These are phyloP conservation scores for Colistium nudipinnis DNA, from an alignment of 2,113 vertebrate genomes.

Conservation along the genomic window DNA sequence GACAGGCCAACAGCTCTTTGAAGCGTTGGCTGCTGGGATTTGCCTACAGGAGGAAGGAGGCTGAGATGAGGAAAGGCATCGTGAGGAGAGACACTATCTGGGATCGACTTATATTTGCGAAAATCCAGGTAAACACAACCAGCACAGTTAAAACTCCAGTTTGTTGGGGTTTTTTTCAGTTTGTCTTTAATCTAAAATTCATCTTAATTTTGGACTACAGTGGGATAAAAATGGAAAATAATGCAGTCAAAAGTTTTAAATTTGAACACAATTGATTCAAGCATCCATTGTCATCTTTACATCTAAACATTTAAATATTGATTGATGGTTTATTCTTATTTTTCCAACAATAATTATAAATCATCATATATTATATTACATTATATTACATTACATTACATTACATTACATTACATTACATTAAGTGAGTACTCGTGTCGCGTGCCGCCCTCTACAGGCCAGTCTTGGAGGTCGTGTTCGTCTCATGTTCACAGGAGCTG, in stretches of 20 bases:
- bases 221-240: no score
- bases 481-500: slow-evolving; percentile 93
- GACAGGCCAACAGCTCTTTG: slow-evolving; percentile 88
- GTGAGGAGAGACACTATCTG: slow-evolving; percentile 93
- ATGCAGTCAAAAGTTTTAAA: no score
- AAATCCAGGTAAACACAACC: slow-evolving; percentile 88
- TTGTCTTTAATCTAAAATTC: no score
- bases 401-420: no score
- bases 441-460: slow-evolving; percentile 78
- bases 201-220: no score
- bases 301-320: no score
- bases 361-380: no score
- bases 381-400: no score
- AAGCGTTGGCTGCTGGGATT: slow-evolving; percentile 94
- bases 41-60: slow-evolving; percentile 92
- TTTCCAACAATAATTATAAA: no score
- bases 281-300: no score
- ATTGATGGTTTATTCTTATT: no score
- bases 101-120: slow-evolving; percentile 93
- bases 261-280: no score
- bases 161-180: background rate
- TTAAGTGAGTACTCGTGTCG: background rate
- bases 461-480: slow-evolving; percentile 90
- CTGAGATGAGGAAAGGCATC: slow-evolving; percentile 89
- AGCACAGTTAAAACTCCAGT: background rate